Base-by-base conservation (phyloP, 2,797 vertebrate species). In the Scyliorhinus canicula region DNA sequence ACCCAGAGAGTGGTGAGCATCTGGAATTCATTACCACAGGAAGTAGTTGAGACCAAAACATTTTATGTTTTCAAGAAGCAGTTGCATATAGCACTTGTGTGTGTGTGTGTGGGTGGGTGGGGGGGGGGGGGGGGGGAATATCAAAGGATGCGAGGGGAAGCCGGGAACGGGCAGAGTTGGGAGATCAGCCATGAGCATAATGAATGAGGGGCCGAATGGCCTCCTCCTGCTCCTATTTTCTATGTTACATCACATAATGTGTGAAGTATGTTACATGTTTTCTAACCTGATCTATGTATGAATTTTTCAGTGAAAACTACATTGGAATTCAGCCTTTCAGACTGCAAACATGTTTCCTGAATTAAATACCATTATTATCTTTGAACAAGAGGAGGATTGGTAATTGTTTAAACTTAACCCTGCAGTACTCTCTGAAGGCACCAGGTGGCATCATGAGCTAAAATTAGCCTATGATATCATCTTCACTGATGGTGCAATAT, bases 391-490 rank as follows among this genome's bases (percentile, higher is more conserved):
- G 9, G 8, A 35, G 31, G n/a, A 35, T 14, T 88, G 52, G 85
- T 52, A 24, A 65, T 91, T 65, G 60, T 7, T 91, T 44, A 8
- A 44, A n/a, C 9, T 8, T 24, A 44, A 21, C 44, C 93, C 47
- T 94, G 67, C 65, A 94, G 93, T 94, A 35, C 69, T 74, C 44
- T 5, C 47, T 16, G 47, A 55, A 50, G 55, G 12, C 67, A 50
- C 65, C 67, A 74, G 93, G 47, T 50, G 93, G 93, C 93, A 31
- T 94, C 67, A 94, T 69, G 67, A 71, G 47, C 93, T 94, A 94
- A 94, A 94, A 71, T 71, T 94, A 94, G 93, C 67, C 14, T 19
- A 94, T 94, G 93, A 94, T 94, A 94, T 94, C 67, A 94, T 94
- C 67, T 40, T 93, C 12, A 12, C 63, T 93, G 67, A 60, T 91